Evolutionary conservation across 2,113 vertebrate genomes (phyloP).

Genomic region (Saccopteryx leptura): DNA sequence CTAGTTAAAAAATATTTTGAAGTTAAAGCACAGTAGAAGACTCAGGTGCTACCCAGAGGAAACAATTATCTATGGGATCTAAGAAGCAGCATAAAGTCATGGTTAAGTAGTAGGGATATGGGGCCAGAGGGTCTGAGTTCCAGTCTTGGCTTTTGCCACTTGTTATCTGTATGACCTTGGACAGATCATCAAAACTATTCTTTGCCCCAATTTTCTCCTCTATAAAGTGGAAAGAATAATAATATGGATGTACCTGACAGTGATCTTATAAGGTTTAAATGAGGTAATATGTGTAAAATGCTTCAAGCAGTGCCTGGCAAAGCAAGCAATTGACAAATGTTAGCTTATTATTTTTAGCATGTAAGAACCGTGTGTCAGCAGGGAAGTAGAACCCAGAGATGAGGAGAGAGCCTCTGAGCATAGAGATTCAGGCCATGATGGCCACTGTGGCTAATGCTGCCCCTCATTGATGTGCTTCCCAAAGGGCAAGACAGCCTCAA

Average conservation of each 20-base stretch:
- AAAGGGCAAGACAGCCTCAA: not conserved
- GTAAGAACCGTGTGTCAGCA: not conserved
- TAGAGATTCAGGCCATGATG: not conserved
- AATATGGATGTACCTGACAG: not conserved
- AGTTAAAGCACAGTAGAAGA: constrained; percentile 5
- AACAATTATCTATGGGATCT: not conserved
- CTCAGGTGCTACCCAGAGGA: not conserved
- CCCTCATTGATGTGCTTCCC: not conserved
- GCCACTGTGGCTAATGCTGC: not conserved
- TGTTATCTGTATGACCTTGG: not conserved
- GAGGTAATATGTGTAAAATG: not conserved
- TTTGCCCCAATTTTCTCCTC: constrained; percentile 29
- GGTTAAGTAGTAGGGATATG: constrained; percentile 2
- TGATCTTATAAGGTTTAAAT: constrained; percentile 32
- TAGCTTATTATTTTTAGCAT: constrained; percentile 3
- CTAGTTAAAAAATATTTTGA: constrained; percentile 55
- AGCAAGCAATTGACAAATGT: not conserved
- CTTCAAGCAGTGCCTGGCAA: not conserved
- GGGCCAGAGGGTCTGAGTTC: not conserved
- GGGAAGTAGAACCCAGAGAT: not conserved
- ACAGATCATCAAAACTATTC: not conserved
- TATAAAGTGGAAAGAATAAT: not conserved
- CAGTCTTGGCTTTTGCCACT: not conserved
- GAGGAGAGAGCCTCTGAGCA: not conserved
- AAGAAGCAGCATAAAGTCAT: not conserved